Percentiles rank a stretch among this genome's conserved stretches.
Evolutionary conservation across 2,888 invertebrate genomes (phyloP).

Genomic region (Pyrocoelia pectoralis): DNA sequence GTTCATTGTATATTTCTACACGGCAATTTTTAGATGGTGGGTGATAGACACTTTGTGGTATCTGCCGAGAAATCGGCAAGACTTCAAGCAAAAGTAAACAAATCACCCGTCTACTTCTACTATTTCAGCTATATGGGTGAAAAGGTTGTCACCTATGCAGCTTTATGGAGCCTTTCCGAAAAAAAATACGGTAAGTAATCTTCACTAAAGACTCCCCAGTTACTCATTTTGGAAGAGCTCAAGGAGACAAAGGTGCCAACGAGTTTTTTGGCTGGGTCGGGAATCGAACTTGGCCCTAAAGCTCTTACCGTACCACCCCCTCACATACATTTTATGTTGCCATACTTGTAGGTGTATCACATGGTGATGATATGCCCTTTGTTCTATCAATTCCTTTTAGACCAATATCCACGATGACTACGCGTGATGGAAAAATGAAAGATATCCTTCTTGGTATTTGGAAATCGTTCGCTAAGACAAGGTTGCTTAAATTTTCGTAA

Average conservation of each 20-base stretch:
- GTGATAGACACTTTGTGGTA: constrained; percentile 68
- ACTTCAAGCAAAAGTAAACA: constrained; percentile 63
- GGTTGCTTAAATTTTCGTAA: constrained; percentile 55
- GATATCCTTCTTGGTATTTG: constrained; percentile 62
- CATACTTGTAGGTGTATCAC: constrained; percentile 58
- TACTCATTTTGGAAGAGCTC: not conserved
- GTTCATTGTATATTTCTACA: not conserved
- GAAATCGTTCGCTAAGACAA: constrained; percentile 62
- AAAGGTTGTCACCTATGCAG: constrained; percentile 5
- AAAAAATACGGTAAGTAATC: constrained; percentile 22
- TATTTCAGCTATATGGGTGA: constrained; percentile 60
- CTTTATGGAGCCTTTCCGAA: constrained; percentile 15
- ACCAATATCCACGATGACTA: constrained; percentile 45
- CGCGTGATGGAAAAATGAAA: constrained; percentile 61
- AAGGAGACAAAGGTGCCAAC: no score
- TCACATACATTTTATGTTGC: no score
- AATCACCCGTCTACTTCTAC: constrained; percentile 68
- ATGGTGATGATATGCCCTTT: constrained; percentile 64
- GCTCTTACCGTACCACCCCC: no score
- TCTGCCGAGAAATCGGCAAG: constrained; percentile 65
- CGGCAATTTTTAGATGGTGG: constrained; percentile 65
- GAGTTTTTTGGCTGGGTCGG: no score
- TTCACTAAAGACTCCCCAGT: no score
- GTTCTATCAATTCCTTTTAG: constrained; percentile 55
- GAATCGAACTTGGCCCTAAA: no score